phyloP scores from a whole-genome alignment of 2,888 invertebrate genomes.

The Eutolmus rufibarbis region DNA sequence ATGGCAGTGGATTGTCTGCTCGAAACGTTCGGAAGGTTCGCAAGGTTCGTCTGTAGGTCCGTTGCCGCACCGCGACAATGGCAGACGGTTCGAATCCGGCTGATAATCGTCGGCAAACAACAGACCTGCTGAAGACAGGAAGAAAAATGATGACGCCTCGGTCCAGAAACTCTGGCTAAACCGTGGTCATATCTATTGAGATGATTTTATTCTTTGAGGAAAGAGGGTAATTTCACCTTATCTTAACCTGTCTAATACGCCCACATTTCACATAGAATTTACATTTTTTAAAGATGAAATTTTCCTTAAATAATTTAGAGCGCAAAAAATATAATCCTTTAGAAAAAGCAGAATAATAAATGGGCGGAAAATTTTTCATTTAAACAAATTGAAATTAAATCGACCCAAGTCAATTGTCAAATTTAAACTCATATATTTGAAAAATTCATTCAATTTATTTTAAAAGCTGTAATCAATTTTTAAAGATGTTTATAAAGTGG shows the following conservation, averaged over 20 bases:
- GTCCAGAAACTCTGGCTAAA: neutral
- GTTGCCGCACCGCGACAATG: neutral
- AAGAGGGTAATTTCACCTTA: neutral
- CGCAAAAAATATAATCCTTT: too few species aligned
- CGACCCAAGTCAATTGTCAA: neutral
- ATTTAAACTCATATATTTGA: neutral
- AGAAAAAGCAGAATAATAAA: too few species aligned
- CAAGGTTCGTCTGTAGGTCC: neutral
- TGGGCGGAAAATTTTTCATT: too few species aligned
- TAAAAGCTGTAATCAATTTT: neutral
- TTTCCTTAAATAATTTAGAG: too few species aligned
- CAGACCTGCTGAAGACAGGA: neutral
- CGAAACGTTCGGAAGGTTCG: neutral
- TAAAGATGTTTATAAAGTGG: too few species aligned
- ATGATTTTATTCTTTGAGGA: neutral
- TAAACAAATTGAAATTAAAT: neutral
- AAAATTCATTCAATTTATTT: neutral
- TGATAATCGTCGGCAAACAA: neutral
- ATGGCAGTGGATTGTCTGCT: neutral
- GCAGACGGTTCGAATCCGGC: neutral
- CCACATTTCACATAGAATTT: neutral
- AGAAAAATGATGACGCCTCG: conserved; percentile 23
- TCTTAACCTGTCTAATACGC: neutral
- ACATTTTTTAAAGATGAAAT: too few species aligned
- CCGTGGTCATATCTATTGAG: neutral